phyloP scores from a whole-genome alignment of 2,113 vertebrate genomes.

The Oryzias celebensis region DNA sequence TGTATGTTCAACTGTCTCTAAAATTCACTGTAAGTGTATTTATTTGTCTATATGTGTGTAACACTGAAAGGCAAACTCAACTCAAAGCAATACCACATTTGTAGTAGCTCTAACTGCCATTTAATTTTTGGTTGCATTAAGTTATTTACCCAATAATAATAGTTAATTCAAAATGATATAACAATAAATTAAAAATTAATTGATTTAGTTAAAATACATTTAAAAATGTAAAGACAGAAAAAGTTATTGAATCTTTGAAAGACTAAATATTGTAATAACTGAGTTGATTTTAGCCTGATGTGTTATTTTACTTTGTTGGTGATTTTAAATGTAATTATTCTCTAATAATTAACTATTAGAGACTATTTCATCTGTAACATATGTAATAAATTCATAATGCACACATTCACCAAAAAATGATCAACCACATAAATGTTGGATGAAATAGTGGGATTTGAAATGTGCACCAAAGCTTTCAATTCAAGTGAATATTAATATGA shows the following conservation, averaged over 20 bases:
- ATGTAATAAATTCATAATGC: conserved; percentile 30
- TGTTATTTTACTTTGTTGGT: conserved; percentile 26
- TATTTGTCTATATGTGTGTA: conserved; percentile 54
- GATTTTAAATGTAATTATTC: conserved; percentile 28
- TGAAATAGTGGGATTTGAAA: conserved; percentile 42
- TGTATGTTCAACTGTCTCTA: conserved; percentile 64
- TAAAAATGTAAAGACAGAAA: not conserved
- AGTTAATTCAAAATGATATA: not conserved
- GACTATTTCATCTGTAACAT: conserved; percentile 30
- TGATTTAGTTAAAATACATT: not conserved
- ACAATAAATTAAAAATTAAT: not conserved
- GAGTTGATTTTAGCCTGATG: conserved; percentile 62
- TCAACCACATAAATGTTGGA: not conserved
- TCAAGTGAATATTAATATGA: conserved; percentile 18
- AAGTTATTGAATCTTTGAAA: conserved; percentile 1
- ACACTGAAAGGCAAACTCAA: conserved; percentile 55
- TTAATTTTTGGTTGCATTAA: not conserved
- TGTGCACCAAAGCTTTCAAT: conserved; percentile 41
- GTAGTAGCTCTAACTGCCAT: not conserved
- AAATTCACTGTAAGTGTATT: conserved; percentile 55
- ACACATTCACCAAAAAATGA: too few species aligned
- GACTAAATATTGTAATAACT: conserved; percentile 23
- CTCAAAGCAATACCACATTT: conserved; percentile 33
- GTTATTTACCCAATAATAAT: not conserved
- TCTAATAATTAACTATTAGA: conserved; percentile 39